Percentiles rank a stretch among this genome's conserved stretches.
Conservation (phyloP, 1,140 invertebrate species). For the Colletes latitarsis region DNA sequence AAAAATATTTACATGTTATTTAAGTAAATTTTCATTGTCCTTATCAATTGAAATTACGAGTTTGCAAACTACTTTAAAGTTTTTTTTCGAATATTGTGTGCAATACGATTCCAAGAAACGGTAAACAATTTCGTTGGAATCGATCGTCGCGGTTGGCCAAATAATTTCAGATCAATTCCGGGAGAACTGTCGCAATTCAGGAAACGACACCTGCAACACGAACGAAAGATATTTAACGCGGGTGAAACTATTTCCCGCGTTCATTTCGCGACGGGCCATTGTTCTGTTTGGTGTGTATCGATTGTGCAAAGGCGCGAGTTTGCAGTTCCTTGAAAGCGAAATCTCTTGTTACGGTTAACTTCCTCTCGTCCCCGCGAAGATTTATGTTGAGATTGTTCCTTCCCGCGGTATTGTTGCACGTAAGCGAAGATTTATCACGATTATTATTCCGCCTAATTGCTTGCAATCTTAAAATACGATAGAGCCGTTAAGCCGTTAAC, state of each 20-base stretch:
- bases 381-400: neutral
- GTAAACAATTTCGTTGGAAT: neutral
- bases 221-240: slow-evolving; percentile 18
- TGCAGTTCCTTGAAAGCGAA: neutral
- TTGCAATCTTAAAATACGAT: neutral
- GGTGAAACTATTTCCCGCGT: slow-evolving; percentile 1
- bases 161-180: neutral
- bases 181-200: slow-evolving; percentile 5
- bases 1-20: too few species aligned
- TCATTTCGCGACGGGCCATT: slow-evolving; percentile 15
- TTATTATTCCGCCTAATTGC: slow-evolving; percentile 7
- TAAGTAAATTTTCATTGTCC: too few species aligned
- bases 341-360: neutral
- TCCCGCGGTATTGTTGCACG: neutral
- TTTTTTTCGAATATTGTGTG: neutral
- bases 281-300: slow-evolving; percentile 15
- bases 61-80: too few species aligned
- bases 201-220: neutral
- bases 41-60: too few species aligned
- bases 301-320: neutral
- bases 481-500: neutral
- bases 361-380: neutral
- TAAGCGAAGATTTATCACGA: neutral
- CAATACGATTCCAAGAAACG: neutral
- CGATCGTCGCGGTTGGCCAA: neutral